Evolutionary conservation across 2,797 vertebrate species (phyloP).

Genomic region (Macropodus opercularis): DNA sequence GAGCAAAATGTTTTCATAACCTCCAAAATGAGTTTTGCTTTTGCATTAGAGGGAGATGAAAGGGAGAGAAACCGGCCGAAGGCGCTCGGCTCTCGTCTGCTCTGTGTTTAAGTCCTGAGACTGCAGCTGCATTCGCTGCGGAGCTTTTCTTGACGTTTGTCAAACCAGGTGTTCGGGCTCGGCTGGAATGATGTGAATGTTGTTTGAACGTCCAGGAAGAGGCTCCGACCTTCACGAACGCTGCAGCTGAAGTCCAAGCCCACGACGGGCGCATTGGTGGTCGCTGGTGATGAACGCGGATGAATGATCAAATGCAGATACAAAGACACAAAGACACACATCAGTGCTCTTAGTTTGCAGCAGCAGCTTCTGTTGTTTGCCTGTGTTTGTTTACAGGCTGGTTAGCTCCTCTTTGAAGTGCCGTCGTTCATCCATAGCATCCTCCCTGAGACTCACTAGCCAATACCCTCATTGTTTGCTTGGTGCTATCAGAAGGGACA

Average conservation of each 20-base stretch:
- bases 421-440: slow-evolving; percentile 10
- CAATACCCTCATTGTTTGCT: slow-evolving; percentile 42
- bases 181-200: slow-evolving; percentile 37
- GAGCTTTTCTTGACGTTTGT: slow-evolving; percentile 49
- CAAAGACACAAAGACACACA: background rate
- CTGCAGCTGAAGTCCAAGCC: background rate
- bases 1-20: slow-evolving; percentile 8
- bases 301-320: slow-evolving; percentile 12
- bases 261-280: background rate
- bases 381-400: slow-evolving; percentile 10
- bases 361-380: background rate
- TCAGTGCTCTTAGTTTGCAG: background rate
- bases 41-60: background rate
- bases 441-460: slow-evolving; percentile 26
- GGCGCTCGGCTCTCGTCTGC: slow-evolving; percentile 35
- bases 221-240: background rate
- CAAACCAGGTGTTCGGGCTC: slow-evolving; percentile 50
- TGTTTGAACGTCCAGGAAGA: slow-evolving; percentile 15
- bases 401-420: slow-evolving; percentile 23
- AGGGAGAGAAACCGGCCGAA: background rate
- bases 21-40: slow-evolving; percentile 6
- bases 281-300: background rate
- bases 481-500: slow-evolving; percentile 36
- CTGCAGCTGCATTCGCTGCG: slow-evolving; percentile 33
- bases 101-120: slow-evolving; percentile 36